Evolutionary conservation across 2,113 vertebrate species (phyloP), one percentile per base, ranked within the genome.

Genomic region (Amazona guildingii): DNA sequence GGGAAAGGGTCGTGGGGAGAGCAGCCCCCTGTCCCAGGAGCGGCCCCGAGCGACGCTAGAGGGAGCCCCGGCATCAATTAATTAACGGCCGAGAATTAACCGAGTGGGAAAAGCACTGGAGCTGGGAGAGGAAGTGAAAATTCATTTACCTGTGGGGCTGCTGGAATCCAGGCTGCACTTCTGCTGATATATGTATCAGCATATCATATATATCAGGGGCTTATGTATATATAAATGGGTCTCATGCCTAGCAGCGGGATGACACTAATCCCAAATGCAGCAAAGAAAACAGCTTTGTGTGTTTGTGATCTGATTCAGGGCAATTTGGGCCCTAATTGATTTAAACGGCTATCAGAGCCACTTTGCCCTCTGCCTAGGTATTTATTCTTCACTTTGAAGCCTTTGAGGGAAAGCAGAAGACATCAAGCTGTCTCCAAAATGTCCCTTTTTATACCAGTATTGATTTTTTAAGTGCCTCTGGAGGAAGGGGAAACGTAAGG

Each of bases 61-160:
- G 96, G 96, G 96, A 93, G 96, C 94, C 90, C 61, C 7, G 94
- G 92, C n/a, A 82, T 92, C 88, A 37, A 48, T 75, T 94, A 93
- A 95, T 95, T 94, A 95, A 54, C 61, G 4, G 51, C 37, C 4
- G 1, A 39, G 27, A 89, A 93, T 95, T 84, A 90, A 77, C 69
- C 1, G 11, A 46, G 55, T 0, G 23, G 25, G 11, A 6, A 19
- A 35, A 77, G 11, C 68, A 1, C 2, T 1, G 44, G 49, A 25
- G 19, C 46, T 17, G 46, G 51, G 20, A 52, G 35, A 14, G 24
- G 13, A 39, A 55, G 17, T 0, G 31, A 24, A 17, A 55, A 55
- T 62, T 61, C 17, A 11, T 41, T 43, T n/a, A 17, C 37, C 27
- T 9, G n/a, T 18, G 31, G 13, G 41, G 8, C 72, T 28, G 10